A percentile compares a stretch with the other conserved stretches of the same genome.
These are phyloP conservation scores for Eumacrocentrus americanus DNA, from an alignment of 2,888 invertebrate species.

Conservation along the genomic window DNA sequence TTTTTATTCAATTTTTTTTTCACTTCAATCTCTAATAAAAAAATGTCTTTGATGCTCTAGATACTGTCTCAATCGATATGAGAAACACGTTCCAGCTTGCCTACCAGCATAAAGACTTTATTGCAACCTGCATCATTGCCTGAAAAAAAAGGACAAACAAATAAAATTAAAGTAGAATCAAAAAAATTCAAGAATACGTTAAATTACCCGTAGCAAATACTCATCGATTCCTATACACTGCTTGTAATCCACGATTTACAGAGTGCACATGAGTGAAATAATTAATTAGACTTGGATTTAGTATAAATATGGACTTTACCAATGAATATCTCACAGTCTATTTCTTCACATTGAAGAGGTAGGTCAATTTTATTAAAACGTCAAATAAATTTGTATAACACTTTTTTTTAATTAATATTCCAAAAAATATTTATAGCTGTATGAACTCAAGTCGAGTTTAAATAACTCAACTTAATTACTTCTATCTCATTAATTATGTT, in stretches of 20 bases:
- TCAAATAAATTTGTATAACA: no score
- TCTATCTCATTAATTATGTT: no score
- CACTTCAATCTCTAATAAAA: no score
- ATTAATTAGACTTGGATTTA: constrained; percentile 39
- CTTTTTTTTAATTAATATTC: no score
- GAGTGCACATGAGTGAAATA: constrained; percentile 46
- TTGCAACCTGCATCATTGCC: constrained; percentile 34
- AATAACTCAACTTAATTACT: no score
- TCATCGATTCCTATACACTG: constrained; percentile 28
- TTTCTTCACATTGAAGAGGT: background rate
- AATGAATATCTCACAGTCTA: constrained; percentile 12
- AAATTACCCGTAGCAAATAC: constrained; percentile 16
- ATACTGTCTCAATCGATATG: constrained; percentile 41
- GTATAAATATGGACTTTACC: constrained; percentile 44
- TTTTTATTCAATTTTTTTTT: no score
- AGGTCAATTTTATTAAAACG: no score
- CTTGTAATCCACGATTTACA: constrained; percentile 17
- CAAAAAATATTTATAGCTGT: no score
- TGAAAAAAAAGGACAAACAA: constrained; percentile 18
- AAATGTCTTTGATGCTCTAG: background rate
- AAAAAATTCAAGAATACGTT: background rate
- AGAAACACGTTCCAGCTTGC: constrained; percentile 44
- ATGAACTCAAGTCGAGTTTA: no score
- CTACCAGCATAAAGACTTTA: constrained; percentile 49
- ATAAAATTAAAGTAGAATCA: background rate